phyloP scores from a whole-genome alignment of 2,888 invertebrate species.

The Tipula lateralis region DNA sequence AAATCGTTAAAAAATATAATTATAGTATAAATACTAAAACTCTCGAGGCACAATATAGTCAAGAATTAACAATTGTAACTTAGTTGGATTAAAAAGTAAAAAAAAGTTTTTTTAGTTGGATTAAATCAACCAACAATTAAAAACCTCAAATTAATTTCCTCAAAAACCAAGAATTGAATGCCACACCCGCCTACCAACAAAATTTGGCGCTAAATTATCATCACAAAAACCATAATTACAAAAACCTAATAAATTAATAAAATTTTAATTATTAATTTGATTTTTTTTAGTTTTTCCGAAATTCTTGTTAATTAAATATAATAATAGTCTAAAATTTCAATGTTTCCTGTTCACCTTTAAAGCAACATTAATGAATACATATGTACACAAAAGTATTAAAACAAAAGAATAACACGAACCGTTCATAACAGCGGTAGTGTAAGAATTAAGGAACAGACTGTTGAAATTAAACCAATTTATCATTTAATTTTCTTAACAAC shows the following conservation, averaged over 20 bases:
- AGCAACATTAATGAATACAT: not conserved
- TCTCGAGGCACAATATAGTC: not conserved
- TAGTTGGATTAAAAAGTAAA: too few species aligned
- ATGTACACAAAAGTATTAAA: not conserved
- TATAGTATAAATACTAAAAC: not conserved
- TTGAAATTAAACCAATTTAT: conserved; percentile 24
- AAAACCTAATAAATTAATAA: conserved; percentile 16
- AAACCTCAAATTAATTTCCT: not conserved
- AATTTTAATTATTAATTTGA: conserved; percentile 24
- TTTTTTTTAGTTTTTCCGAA: not conserved
- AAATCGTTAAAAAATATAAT: not conserved
- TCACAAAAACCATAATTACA: not conserved
- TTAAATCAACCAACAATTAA: not conserved
- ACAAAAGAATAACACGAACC: not conserved
- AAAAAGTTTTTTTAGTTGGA: too few species aligned
- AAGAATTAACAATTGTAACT: not conserved
- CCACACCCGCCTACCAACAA: not conserved
- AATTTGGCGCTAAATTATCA: not conserved
- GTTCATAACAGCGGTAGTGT: not conserved
- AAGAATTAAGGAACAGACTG: not conserved
- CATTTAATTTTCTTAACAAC: conserved; percentile 13
- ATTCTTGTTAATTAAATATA: too few species aligned
- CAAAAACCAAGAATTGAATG: not conserved
- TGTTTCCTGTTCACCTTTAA: not conserved
- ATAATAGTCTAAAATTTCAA: not conserved